phyloP scores from a whole-genome alignment of 2,113 vertebrate species.

The Pteruthius melanotis region DNA sequence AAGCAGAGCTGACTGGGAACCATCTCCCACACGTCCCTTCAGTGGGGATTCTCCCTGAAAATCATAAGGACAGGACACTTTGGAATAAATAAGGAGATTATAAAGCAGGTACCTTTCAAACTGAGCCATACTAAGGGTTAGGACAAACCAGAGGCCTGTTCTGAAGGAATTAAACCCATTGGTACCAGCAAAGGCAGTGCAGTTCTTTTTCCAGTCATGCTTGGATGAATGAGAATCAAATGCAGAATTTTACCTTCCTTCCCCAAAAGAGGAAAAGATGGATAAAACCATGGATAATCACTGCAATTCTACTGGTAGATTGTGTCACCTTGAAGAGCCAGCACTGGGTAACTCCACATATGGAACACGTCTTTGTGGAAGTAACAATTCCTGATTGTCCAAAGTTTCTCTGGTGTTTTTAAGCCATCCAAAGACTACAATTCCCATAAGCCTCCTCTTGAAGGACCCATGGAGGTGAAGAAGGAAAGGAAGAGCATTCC shows the following conservation, averaged over 20 bases:
- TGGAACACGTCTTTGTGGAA: not conserved
- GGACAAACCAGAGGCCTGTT: not conserved
- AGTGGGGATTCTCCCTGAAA: not conserved
- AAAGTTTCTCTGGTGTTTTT: not conserved
- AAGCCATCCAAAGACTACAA: not conserved
- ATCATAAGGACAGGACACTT: fast-evolving
- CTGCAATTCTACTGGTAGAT: not conserved
- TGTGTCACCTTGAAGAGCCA: not conserved
- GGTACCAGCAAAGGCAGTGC: not conserved
- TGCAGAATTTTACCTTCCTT: not conserved
- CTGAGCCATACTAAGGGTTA: not conserved
- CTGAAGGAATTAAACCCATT: not conserved
- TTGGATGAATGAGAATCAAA: not conserved
- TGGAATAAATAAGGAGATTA: not conserved
- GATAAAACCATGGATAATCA: not conserved
- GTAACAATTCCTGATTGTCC: not conserved
- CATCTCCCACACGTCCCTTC: not conserved
- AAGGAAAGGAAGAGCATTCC: not conserved
- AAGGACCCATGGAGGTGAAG: not conserved
- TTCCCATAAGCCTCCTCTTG: not conserved
- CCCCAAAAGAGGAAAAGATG: not conserved
- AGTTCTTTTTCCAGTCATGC: not conserved
- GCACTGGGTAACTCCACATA: not conserved
- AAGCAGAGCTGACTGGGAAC: not conserved
- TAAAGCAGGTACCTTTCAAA: not conserved